Percentiles rank a stretch among this genome's conserved stretches.
Conservation (phyloP, 2,113 vertebrate genomes). For the Lates calcarifer region DNA sequence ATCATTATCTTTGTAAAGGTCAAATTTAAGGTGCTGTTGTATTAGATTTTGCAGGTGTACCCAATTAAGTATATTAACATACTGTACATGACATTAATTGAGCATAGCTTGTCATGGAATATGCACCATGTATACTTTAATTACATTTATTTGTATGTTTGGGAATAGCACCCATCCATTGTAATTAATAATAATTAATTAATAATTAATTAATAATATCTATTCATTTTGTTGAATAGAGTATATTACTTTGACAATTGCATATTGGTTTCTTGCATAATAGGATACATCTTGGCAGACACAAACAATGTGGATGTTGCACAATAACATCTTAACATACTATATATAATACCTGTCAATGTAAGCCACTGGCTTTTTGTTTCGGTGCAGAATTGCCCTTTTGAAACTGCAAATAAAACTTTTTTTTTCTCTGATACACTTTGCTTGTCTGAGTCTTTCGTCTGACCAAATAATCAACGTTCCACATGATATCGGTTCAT, state of each 20-base stretch:
- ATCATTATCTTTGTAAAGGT: background rate
- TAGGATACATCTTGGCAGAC: background rate
- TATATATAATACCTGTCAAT: background rate
- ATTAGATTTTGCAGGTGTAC: background rate
- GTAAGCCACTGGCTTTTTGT: background rate
- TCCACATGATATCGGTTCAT: constrained; percentile 23
- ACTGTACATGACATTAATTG: background rate
- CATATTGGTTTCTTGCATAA: background rate
- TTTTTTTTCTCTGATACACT: background rate
- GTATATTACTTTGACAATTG: background rate
- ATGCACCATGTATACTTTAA: background rate
- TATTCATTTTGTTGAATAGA: too few species aligned
- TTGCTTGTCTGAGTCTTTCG: constrained; percentile 2
- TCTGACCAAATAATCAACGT: background rate
- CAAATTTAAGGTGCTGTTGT: background rate
- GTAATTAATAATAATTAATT: background rate
- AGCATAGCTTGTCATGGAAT: background rate
- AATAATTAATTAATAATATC: too few species aligned
- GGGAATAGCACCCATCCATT: background rate
- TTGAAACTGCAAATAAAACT: constrained; percentile 5
- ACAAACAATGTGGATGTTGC: background rate
- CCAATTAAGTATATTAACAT: background rate
- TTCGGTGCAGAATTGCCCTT: background rate
- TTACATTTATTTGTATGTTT: background rate
- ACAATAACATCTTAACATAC: background rate